Percentiles rank a stretch among this genome's conserved stretches.
Evolutionary conservation across 2,888 invertebrate species (phyloP).

Genomic region (Dryomyza anilis): DNA sequence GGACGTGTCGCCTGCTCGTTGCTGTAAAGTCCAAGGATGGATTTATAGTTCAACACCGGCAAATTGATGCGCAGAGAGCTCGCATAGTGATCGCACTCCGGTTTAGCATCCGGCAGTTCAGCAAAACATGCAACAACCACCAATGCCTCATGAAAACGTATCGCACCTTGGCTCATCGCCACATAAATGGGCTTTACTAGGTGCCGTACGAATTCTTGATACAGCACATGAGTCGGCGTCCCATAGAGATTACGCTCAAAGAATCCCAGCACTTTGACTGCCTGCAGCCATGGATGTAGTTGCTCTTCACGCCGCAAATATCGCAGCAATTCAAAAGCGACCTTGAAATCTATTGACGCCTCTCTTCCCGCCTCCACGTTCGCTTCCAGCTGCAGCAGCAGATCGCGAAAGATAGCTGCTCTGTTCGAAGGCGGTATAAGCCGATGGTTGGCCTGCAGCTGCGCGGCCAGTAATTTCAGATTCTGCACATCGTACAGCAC

Average conservation of each 20-base stretch:
- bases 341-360: no score
- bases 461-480: slow-evolving; percentile 68
- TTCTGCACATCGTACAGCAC: slow-evolving; percentile 71
- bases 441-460: slow-evolving; percentile 61
- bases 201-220: slow-evolving; percentile 46
- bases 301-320: slow-evolving; percentile 69
- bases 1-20: slow-evolving; percentile 45
- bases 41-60: slow-evolving; percentile 47
- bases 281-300: slow-evolving; percentile 73
- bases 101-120: slow-evolving; percentile 44
- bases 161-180: slow-evolving; percentile 30
- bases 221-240: slow-evolving; percentile 43
- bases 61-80: slow-evolving; percentile 47
- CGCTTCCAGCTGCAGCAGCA: no score
- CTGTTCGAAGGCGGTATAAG: no score
- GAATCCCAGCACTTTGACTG: slow-evolving; percentile 50
- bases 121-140: slow-evolving; percentile 48
- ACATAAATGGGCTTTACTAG: slow-evolving; percentile 45
- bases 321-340: slow-evolving; percentile 63
- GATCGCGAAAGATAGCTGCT: no score
- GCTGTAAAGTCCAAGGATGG: slow-evolving; percentile 40
- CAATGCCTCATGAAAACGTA: slow-evolving; percentile 36
- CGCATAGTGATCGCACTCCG: slow-evolving; percentile 46
- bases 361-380: background rate
- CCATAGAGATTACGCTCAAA: slow-evolving; percentile 43